Evolutionary conservation across 2,888 invertebrate genomes (phyloP).

Genomic region (Fragum whitleyi): DNA sequence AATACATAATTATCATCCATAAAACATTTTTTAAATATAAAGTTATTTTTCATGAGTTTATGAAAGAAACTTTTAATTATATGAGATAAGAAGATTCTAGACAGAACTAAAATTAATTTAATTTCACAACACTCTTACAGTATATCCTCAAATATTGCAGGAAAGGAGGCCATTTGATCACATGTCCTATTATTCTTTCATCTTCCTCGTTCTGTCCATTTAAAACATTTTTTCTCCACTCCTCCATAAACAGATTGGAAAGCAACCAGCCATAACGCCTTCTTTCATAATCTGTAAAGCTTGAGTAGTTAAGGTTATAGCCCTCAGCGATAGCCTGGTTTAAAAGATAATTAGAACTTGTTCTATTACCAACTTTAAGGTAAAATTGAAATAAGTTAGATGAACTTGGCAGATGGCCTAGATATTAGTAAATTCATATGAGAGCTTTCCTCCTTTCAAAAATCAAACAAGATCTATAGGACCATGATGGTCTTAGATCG

Average conservation of each 20-base stretch:
- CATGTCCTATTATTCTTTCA: conserved; percentile 37
- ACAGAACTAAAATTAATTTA: too few relatives aligned
- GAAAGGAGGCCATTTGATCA: conserved; percentile 63
- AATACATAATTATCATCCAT: too few relatives aligned
- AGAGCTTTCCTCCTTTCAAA: too few relatives aligned
- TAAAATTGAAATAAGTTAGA: too few relatives aligned
- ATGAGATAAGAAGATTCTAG: too few relatives aligned
- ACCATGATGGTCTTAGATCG: conserved; percentile 10
- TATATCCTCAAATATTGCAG: conserved; percentile 52
- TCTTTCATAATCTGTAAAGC: neutral
- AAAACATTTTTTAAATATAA: too few relatives aligned
- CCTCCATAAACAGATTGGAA: conserved; percentile 33
- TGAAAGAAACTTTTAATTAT: too few relatives aligned
- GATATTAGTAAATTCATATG: too few relatives aligned
- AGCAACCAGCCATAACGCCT: conserved; percentile 32
- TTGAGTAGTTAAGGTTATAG: conserved; percentile 16
- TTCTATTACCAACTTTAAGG: too few relatives aligned
- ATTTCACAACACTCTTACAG: conserved; percentile 57
- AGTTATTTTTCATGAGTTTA: too few relatives aligned
- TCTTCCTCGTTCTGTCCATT: neutral
- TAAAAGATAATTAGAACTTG: neutral
- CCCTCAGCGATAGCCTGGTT: conserved; percentile 41
- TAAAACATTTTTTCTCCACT: conserved; percentile 27
- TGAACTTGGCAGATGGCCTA: too few relatives aligned
- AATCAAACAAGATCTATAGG: conserved; percentile 4